Base-by-base conservation (phyloP, 2,888 invertebrate species). In the Ceriagrion tenellum region DNA sequence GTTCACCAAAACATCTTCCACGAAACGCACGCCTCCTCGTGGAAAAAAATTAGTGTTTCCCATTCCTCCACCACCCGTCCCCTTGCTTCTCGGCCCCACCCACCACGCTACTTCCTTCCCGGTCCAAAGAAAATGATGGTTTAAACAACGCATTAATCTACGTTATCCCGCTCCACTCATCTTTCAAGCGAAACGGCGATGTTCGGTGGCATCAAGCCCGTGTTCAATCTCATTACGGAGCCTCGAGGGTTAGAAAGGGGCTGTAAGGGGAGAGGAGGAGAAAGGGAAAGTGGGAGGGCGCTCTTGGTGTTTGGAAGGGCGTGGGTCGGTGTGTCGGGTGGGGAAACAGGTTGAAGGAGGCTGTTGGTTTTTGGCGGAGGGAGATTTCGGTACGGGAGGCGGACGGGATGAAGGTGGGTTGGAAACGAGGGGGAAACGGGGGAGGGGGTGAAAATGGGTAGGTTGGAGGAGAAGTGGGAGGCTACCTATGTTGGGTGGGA, bases 101-200 rank as follows among this genome's bases (percentile, higher is more conserved):
- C 23, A 8, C 26, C 69, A 26, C 69, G 26, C 81, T 35, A 13
- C 30, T 16, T 18, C 63, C 93, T 20, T 6, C 55, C 55, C 69
- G 47, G 47, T 93, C 93, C 69, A 74, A 74, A 93, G 93, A 93
- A 93, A 93, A 93, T 74, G 93, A 93, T 93, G 93, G 93, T 93
- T 93, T 93, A 93, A 93, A 93, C 93, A 93, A 93, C 93, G 93
- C 93, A 93, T 93, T 93, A 74, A 93, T 93, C 93, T 69, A 93
- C 93, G 93, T 93, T 93, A 93, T 63, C 93, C 93, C 47, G 93
- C 93, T 93, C 93, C 93, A 93, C 93, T 93, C 93, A 55, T 93
- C 93, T 93, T 93, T 93, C 93, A 93, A 93, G 93, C 93, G 91
- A 91, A 91, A 91, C 91, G 91, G 91, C 91, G 69, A 93, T 93